These are phyloP conservation scores for Anoplophora glabripennis DNA, from an alignment of 1,140 invertebrate genomes.

Conservation along the genomic window DNA sequence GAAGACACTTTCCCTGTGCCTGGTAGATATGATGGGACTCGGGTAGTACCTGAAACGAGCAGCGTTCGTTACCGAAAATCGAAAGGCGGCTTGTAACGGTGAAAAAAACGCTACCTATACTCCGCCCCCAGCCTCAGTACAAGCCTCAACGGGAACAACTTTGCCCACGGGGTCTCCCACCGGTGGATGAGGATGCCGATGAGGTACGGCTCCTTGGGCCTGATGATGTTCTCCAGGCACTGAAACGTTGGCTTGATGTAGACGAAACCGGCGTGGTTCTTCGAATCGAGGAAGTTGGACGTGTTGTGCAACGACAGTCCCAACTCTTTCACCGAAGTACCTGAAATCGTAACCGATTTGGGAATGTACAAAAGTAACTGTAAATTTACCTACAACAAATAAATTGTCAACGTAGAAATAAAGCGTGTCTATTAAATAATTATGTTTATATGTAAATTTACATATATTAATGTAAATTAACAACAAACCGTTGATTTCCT, in stretches of 20 bases:
- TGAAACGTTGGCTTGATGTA: slow-evolving; percentile 81
- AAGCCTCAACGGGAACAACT: slow-evolving; percentile 76
- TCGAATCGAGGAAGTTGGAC: slow-evolving; percentile 69
- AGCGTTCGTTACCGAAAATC: no score
- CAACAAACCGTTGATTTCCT: slow-evolving; percentile 11
- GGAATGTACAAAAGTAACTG: no score
- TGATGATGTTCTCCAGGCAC: slow-evolving; percentile 73
- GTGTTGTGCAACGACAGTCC: slow-evolving; percentile 64
- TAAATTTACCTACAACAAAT: background rate
- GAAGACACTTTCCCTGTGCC: slow-evolving; percentile 77
- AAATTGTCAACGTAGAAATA: no score
- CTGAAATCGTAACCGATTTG: no score
- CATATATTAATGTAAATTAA: slow-evolving; percentile 11
- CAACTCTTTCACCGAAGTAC: slow-evolving; percentile 69
- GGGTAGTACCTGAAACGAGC: slow-evolving; percentile 66
- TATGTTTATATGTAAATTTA: background rate
- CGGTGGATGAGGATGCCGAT: slow-evolving; percentile 80
- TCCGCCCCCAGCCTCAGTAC: slow-evolving; percentile 80
- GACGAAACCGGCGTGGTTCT: slow-evolving; percentile 81
- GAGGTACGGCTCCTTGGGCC: slow-evolving; percentile 75
- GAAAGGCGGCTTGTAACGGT: no score
- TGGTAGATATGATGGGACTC: slow-evolving; percentile 77
- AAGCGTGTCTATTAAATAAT: no score
- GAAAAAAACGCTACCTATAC: slow-evolving; percentile 55
- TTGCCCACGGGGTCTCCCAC: slow-evolving; percentile 87